phyloP scores from a whole-genome alignment of 2,113 vertebrate genomes.

The Galeopterus variegatus region DNA sequence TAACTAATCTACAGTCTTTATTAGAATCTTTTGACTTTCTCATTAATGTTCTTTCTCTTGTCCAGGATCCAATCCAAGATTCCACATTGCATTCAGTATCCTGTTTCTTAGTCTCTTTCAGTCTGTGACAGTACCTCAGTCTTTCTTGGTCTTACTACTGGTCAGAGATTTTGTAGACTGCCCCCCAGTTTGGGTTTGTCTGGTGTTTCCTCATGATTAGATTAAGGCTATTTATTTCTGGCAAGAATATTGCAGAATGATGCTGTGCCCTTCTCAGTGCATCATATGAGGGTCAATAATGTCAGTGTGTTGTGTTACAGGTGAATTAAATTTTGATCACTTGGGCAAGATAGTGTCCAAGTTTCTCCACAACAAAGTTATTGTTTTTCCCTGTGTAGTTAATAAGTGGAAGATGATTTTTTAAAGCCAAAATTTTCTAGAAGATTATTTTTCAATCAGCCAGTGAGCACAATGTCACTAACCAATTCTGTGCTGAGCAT shows the following conservation, averaged over 20 bases:
- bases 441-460: not conserved
- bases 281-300: not conserved
- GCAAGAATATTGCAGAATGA: not conserved
- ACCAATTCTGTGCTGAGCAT: not conserved
- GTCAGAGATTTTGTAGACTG: not conserved
- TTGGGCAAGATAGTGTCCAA: not conserved
- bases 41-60: not conserved
- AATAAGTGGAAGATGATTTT: not conserved
- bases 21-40: not conserved
- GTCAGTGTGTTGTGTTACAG: not conserved
- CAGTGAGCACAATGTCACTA: not conserved
- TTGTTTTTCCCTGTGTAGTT: not conserved
- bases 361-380: not conserved
- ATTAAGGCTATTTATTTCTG: not conserved
- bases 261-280: not conserved
- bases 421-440: constrained; percentile 36
- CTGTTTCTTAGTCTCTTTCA: not conserved
- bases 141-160: not conserved
- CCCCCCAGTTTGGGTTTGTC: not conserved
- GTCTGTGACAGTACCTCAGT: not conserved
- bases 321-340: not conserved
- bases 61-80: not conserved
- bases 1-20: not conserved
- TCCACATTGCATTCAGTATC: not conserved
- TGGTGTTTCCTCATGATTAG: not conserved